Evolutionary conservation across 1,140 invertebrate genomes (phyloP), one percentile per base, ranked within the genome.

Genomic region (Pentalonia nigronervosa): DNA sequence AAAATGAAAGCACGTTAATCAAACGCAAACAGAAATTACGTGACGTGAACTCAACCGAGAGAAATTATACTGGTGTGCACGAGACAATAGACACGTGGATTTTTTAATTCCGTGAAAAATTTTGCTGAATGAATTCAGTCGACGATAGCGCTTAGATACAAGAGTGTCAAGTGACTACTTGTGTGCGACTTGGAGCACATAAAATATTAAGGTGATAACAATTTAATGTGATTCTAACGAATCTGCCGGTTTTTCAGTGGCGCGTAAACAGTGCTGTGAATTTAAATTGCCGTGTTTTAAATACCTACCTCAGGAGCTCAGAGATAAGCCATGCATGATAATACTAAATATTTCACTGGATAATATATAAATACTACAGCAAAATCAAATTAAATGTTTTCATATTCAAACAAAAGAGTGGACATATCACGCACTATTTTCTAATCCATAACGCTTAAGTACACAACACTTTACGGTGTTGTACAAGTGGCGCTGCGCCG

Each of bases 141-240:
- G n/a, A 17, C 60, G 14, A 67, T 2, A 67, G 30, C 17, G 9
- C 25, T 4, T n/a, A 14, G 30, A 9, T n/a, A 20, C 14, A 14
- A 76, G n/a, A 76, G 60, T 76, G n/a, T 17, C n/a, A n/a, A n/a
- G 60, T 76, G 30, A 76, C 60, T 67, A 67, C 60, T 30, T 9
- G 9, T n/a, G 25, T 67, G 60, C 3, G 11, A 67, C 30, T n/a
- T 14, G 0, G n/a, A 7, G 60, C n/a, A 76, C 30, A 76, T 76
- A 76, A 76, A 76, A n/a, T 76, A 76, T 76, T 34, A 76, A 76
- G 30, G n/a, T 76, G n/a, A 76, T 76, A n/a, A 76, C n/a, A 76
- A 76, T 34, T 76, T n/a, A 76, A 76, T 76, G 17, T 7, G 60
- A 76, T n/a, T 76, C 60, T n/a, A 76, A 76, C 30, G 60, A 76